These are phyloP conservation scores for Oplegnathus fasciatus DNA, from an alignment of 2,113 vertebrate genomes.

Conservation along the genomic window DNA sequence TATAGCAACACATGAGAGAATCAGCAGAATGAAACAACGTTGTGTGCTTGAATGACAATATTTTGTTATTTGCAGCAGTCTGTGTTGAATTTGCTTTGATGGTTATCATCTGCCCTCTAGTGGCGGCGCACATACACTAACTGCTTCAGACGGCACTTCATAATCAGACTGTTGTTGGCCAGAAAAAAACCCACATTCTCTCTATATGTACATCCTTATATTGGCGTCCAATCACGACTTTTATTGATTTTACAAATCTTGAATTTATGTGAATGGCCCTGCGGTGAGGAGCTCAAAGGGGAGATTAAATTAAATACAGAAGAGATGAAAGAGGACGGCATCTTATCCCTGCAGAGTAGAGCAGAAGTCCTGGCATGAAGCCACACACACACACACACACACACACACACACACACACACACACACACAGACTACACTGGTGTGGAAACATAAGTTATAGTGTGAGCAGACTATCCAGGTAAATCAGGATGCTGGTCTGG, in stretches of 20 bases:
- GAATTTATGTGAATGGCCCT: conserved; percentile 7
- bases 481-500: neutral
- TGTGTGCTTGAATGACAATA: neutral
- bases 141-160: neutral
- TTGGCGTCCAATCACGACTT: neutral
- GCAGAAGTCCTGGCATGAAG: conserved; percentile 3
- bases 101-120: conserved; percentile 52
- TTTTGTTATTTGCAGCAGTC: neutral
- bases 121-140: neutral
- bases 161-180: neutral
- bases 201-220: neutral
- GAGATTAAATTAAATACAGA: conserved; percentile 36
- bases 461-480: neutral
- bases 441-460: neutral
- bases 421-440: neutral
- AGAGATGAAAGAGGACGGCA: conserved; percentile 35
- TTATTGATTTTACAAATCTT: conserved; percentile 11
- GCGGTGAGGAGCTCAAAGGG: neutral
- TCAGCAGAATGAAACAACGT: neutral
- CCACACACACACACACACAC: conserved; percentile 2
- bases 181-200: neutral
- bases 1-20: conserved; percentile 2
- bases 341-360: conserved; percentile 1
- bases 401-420: conserved; percentile 30
- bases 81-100: neutral